Conservation (phyloP, 2,113 vertebrate species). For the Thomomys bottae region DNA sequence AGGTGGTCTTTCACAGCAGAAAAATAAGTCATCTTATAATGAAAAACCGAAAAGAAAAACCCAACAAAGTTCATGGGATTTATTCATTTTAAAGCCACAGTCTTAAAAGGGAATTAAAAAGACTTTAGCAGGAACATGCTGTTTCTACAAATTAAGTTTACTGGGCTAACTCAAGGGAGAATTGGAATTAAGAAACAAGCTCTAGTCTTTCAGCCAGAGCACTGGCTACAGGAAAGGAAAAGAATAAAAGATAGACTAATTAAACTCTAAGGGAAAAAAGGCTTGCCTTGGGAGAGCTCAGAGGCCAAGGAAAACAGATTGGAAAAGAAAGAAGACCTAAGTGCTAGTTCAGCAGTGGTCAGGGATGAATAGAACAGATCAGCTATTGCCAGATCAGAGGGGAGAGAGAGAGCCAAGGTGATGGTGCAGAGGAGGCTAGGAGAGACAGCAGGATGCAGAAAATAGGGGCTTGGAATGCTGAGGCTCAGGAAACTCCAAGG, state of each 20-base stretch:
- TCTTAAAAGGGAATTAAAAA: slow-evolving; percentile 65
- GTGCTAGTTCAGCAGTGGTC: neutral
- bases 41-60: neutral
- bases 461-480: neutral
- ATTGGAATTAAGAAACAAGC: slow-evolving; percentile 50
- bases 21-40: slow-evolving; percentile 33
- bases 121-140: slow-evolving; percentile 39
- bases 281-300: neutral
- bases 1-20: slow-evolving; percentile 25
- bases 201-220: slow-evolving; percentile 40
- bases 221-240: slow-evolving; percentile 23
- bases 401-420: neutral
- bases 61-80: neutral
- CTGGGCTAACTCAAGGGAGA: slow-evolving; percentile 47
- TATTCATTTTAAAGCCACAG: slow-evolving; percentile 56
- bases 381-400: neutral
- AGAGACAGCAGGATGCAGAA: neutral
- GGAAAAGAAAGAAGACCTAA: neutral
- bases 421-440: neutral
- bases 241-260: slow-evolving; percentile 15
- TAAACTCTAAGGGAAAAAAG: slow-evolving; percentile 31
- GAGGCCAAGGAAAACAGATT: neutral
- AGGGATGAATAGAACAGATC: neutral
- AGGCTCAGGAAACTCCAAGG: neutral
- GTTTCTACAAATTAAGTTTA: slow-evolving; percentile 65